phyloP scores from a whole-genome alignment of 92 coral and sea anemone species.

The Chrysogorgia sp. region DNA sequence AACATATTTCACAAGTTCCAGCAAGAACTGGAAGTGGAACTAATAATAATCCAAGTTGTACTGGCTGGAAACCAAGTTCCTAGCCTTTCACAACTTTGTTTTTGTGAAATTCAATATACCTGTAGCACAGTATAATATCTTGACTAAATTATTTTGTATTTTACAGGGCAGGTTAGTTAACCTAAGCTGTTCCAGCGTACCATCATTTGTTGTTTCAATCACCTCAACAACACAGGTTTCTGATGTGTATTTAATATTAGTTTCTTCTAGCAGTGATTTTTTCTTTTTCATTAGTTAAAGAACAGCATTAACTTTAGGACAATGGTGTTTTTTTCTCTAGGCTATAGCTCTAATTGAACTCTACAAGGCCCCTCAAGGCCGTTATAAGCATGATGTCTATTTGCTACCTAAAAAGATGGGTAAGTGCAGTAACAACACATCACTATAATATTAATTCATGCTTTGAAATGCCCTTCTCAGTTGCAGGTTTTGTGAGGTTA shows the following conservation, averaged over 20 bases:
- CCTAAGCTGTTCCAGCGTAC: constrained; percentile 99
- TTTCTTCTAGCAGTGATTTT: background rate
- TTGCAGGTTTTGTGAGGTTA: too few species aligned
- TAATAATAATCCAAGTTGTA: too few species aligned
- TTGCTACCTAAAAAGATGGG: constrained; percentile 99
- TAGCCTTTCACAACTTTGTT: too few species aligned
- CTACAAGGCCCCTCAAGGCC: constrained; percentile 97
- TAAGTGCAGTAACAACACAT: constrained; percentile 32
- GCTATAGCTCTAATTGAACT: constrained; percentile 99
- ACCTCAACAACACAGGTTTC: constrained; percentile 99
- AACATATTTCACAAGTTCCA: too few species aligned
- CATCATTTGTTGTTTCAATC: constrained; percentile 99
- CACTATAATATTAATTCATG: background rate
- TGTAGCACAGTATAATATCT: too few species aligned
- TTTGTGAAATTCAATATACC: too few species aligned
- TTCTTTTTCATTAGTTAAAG: background rate
- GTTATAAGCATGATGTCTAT: constrained; percentile 97
- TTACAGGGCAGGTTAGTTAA: constrained; percentile 96
- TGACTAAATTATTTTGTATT: too few species aligned
- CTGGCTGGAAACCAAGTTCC: too few species aligned
- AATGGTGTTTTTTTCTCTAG: constrained; percentile 36
- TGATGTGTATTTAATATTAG: background rate
- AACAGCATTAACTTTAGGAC: too few species aligned
- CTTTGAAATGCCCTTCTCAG: too few species aligned
- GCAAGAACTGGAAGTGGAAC: too few species aligned